Evolutionary conservation across 1,140 invertebrate genomes (phyloP), one percentile per base, ranked within the genome.

Genomic region (Neuroterus valhalla): DNA sequence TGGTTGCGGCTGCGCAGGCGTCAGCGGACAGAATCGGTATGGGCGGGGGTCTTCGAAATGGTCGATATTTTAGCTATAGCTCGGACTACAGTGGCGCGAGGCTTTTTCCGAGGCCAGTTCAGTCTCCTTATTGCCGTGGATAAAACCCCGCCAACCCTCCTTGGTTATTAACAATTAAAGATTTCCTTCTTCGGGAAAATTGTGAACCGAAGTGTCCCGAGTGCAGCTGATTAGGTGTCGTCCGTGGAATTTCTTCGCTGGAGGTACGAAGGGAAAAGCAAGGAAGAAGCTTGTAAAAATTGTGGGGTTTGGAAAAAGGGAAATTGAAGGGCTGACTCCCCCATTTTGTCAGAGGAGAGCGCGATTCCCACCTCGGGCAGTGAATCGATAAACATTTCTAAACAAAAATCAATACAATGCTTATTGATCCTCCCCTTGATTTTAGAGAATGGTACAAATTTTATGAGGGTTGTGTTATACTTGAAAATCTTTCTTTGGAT

Each of bases 61-160:
- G 86, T 89, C 88, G 88, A 88, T 89, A 89, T 87, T 85, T 81
- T 82, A 85, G 83, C 82, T 85, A 85, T 88, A 87, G 81, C 78
- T 81, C 78, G 68, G 71, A 81, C 78, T 83, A 87, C 81, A 82
- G 84, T 87, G 85, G 84, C 83, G 84, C 84, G 86, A 87, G 85
- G 78, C 79, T 78, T 83, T 74, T 74, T 81, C 76, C 72, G 52
- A 84, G 84, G 78, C 81, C 82, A 87, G 83, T 85, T 78, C 78
- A 55, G 75, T 68, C 72, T 77, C 79, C 75, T 76, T 77, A 72
- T 77, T 73, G 70, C 68, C 76, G 74, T 71, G 80, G 74, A 78
- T 48, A 52, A 19, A 66, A 75, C 31, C 52, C 75, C 62, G 62
- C 26, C 42, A 70, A 66, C 23, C 43, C 23, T 62, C 38, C 68